Evolutionary conservation across 2,888 invertebrate species (phyloP).

Genomic region (Athalia rosae): DNA sequence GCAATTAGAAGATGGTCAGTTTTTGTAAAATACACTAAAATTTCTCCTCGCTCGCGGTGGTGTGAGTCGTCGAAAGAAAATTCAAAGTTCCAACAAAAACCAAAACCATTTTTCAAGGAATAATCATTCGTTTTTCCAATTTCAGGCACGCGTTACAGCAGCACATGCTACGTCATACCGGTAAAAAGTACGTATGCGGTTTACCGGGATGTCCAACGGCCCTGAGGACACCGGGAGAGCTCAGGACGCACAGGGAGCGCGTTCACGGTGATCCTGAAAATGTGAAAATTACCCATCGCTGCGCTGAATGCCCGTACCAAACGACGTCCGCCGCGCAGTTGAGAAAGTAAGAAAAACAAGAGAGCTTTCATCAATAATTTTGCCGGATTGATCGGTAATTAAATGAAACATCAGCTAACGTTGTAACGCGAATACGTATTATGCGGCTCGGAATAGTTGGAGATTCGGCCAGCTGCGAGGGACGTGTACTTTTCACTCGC

Average conservation of each 20-base stretch:
- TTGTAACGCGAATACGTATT: too few species aligned
- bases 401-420: too few species aligned
- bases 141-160: conserved; percentile 77
- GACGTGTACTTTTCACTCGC: background rate
- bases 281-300: conserved; percentile 77
- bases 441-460: background rate
- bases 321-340: conserved; percentile 72
- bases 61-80: too few species aligned
- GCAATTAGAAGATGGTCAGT: too few species aligned
- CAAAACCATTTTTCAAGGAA: background rate
- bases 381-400: background rate
- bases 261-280: conserved; percentile 76
- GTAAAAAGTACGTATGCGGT: conserved; percentile 76
- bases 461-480: background rate
- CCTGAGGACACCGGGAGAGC: conserved; percentile 76
- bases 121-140: conserved; percentile 44
- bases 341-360: conserved; percentile 72
- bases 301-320: conserved; percentile 75
- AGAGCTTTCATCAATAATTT: background rate
- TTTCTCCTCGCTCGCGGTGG: too few species aligned
- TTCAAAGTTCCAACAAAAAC: too few species aligned
- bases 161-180: conserved; percentile 78
- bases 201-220: conserved; percentile 77
- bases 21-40: too few species aligned
- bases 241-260: conserved; percentile 75